Evolutionary conservation across 2,888 invertebrate genomes (phyloP), one percentile per base, ranked within the genome.

Genomic region (Athripsodes cinereus): DNA sequence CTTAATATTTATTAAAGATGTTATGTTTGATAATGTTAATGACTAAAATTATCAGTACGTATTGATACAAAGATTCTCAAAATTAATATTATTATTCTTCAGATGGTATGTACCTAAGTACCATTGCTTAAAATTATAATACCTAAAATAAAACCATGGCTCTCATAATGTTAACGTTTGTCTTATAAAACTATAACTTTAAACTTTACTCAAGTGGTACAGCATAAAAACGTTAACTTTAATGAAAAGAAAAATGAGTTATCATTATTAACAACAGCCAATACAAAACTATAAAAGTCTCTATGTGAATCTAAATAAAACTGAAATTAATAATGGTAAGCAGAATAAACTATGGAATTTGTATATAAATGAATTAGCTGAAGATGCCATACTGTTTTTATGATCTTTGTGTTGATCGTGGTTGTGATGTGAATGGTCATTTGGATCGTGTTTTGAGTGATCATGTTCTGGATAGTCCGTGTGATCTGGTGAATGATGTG

Each of bases 401-500:
- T 54, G 11, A 3, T 55, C 62, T 19, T 55, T 51, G 2, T 53
- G 57, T 47, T 57, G 65, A 50, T 66, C 60, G 51, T 57, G 61
- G 48, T 22, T 34, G 22, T 58, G 59, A 59, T 61, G 60, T 3
- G 57, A 56, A 53, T 62, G 58, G 46, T 57, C 40, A 18, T 61
- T 57, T 53, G 60, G 57, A 11, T 62, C 60, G 19, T 62, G 55
- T 19, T 54, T 49, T n/a, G 65, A 61, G 44, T 65, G 59, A 53
- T 62, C 58, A 20, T 50, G 50, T 6, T 18, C 35, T 1, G 60
- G 50, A 40, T 55, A 13, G 40, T 59, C 61, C 1, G 60, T 62
- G 21, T 62, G 69, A 59, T 70, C 69, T 3, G 67, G 67, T 22
- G 68, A 69, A 55, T 69, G 69, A 64, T 72, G 71, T 5, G 71